Percentiles rank a stretch among this genome's conserved stretches.
Conservation (phyloP, 2,888 invertebrate genomes). For the Tenthredo amoena region DNA sequence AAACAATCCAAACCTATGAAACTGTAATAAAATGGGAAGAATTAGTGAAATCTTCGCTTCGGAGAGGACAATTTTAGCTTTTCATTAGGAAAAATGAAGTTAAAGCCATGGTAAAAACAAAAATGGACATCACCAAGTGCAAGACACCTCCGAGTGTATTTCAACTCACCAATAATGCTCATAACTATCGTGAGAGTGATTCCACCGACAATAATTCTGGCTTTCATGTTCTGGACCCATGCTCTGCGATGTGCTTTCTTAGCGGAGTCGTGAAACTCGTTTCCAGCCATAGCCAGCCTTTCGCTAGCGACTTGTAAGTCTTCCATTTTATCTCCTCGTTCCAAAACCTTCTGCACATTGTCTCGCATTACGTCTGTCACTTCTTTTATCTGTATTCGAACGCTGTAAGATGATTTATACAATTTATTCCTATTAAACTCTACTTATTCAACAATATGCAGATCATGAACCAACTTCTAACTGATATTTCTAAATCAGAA, state of each 20-base stretch:
- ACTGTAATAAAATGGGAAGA: background rate
- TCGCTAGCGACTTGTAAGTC: slow-evolving; percentile 75
- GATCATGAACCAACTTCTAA: background rate
- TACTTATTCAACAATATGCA: background rate
- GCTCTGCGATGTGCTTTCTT: slow-evolving; percentile 71
- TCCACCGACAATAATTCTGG: slow-evolving; percentile 68
- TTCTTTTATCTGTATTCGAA: slow-evolving; percentile 75
- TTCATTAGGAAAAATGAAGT: background rate
- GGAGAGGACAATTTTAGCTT: background rate
- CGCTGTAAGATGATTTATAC: slow-evolving; percentile 62
- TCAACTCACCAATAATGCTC: slow-evolving; percentile 71
- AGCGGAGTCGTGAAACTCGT: slow-evolving; percentile 73
- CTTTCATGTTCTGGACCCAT: slow-evolving; percentile 73
- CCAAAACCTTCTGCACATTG: slow-evolving; percentile 76
- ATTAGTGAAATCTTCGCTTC: background rate
- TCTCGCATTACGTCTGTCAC: slow-evolving; percentile 76
- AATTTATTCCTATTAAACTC: background rate
- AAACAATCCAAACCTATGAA: background rate
- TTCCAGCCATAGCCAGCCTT: slow-evolving; percentile 70
- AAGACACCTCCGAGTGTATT: background rate
- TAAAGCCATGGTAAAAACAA: background rate
- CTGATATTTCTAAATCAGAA: background rate
- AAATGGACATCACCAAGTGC: background rate
- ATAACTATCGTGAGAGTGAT: slow-evolving; percentile 68
- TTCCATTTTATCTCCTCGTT: slow-evolving; percentile 75